phyloP scores from a whole-genome alignment of 1,140 invertebrate species.

The Drosophila cardini region DNA sequence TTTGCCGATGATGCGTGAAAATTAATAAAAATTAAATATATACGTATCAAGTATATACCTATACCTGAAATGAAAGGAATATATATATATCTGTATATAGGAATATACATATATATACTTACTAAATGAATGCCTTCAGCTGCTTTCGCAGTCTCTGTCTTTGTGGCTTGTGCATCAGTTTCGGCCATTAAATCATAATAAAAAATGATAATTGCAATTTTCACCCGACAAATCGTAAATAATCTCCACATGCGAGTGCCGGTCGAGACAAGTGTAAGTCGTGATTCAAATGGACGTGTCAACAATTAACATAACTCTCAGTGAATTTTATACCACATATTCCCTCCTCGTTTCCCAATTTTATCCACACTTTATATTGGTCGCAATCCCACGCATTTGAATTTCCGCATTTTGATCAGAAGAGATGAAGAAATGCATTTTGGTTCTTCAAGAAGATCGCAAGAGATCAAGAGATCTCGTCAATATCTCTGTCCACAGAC shows the following conservation, averaged over 20 bases:
- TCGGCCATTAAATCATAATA: slow-evolving; percentile 77
- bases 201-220: slow-evolving; percentile 80
- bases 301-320: slow-evolving; percentile 79
- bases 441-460: slow-evolving; percentile 1
- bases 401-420: slow-evolving; percentile 70
- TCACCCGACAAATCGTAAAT: slow-evolving; percentile 74
- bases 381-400: slow-evolving; percentile 58
- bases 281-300: slow-evolving; percentile 78
- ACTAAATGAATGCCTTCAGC: slow-evolving; percentile 39
- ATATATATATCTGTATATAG: slow-evolving; percentile 17
- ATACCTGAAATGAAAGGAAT: slow-evolving; percentile 34
- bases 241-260: slow-evolving; percentile 60
- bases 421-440: slow-evolving; percentile 37
- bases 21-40: slow-evolving; percentile 77
- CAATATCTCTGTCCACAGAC: slow-evolving; percentile 68
- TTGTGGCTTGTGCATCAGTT: background rate
- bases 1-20: slow-evolving; percentile 78
- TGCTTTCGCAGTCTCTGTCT: background rate
- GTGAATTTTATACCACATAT: slow-evolving; percentile 11
- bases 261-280: slow-evolving; percentile 75
- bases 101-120: slow-evolving; percentile 12
- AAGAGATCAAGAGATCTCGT: slow-evolving; percentile 34
- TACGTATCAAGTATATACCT: background rate
- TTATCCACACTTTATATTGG: background rate
- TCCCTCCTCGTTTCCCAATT: background rate